These are phyloP conservation scores for Athene cunicularia DNA, from an alignment of 2,113 vertebrate species.

Conservation along the genomic window DNA sequence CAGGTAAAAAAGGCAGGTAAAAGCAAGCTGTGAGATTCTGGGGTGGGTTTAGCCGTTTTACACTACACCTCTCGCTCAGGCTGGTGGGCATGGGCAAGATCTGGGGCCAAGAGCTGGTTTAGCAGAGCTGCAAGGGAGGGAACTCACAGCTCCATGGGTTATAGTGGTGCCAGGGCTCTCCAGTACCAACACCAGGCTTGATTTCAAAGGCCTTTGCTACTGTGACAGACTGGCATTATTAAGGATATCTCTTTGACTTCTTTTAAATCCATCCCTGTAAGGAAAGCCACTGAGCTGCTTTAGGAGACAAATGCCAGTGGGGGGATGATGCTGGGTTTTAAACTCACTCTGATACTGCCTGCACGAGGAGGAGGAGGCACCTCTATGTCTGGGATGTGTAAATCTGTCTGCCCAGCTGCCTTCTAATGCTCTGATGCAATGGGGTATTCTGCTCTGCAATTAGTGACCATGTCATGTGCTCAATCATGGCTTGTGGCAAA, in stretches of 20 bases:
- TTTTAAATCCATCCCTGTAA: neutral
- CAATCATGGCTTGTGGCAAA: neutral
- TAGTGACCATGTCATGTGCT: neutral
- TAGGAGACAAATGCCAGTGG: neutral
- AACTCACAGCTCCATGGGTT: accelerated
- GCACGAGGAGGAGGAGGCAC: neutral
- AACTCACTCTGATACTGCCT: neutral
- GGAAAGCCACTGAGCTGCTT: neutral
- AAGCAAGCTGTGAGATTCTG: neutral
- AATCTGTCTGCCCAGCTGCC: neutral
- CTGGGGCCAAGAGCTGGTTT: neutral
- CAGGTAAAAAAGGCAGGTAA: neutral
- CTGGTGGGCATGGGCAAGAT: accelerated
- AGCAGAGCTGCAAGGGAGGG: neutral
- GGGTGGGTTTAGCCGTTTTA: neutral
- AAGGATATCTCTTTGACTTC: neutral
- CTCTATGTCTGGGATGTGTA: neutral
- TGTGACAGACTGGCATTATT: neutral
- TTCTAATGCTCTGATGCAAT: neutral
- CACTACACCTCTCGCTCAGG: accelerated
- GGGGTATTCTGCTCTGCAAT: neutral
- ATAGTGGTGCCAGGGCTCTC: neutral
- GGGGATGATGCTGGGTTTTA: neutral
- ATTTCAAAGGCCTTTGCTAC: neutral
- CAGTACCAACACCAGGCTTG: neutral